Percentiles rank a stretch among this genome's conserved stretches.
These are phyloP conservation scores for Pristionchus mayeri DNA, from an alignment of 2,888 invertebrate species.

Conservation along the genomic window DNA sequence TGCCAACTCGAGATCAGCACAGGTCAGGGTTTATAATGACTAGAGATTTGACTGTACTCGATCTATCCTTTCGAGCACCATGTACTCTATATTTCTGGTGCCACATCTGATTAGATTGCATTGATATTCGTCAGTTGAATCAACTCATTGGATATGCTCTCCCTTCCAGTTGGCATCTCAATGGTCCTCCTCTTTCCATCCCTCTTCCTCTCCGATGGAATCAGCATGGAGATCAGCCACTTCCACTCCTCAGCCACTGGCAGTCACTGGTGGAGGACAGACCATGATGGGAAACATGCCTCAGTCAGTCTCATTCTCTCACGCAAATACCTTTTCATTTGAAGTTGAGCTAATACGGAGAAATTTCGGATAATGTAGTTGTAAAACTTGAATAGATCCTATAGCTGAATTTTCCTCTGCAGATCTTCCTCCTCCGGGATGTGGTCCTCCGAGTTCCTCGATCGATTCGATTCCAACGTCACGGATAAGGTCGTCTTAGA, in stretches of 20 bases:
- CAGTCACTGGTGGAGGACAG: background rate
- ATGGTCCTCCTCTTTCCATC: conserved; percentile 39
- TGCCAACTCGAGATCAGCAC: conserved; percentile 5
- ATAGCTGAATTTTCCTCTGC: background rate
- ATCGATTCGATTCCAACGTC: conserved; percentile 59
- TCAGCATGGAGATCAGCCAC: conserved; percentile 39
- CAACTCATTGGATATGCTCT: background rate
- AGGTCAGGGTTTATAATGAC: background rate
- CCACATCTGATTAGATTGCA: too few species aligned
- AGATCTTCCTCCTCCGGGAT: conserved; percentile 51
- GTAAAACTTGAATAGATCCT: background rate
- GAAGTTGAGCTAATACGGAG: background rate
- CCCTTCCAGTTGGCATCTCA: conserved; percentile 19
- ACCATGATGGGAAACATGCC: background rate
- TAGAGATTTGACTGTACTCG: background rate
- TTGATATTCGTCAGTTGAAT: too few species aligned
- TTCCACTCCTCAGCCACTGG: background rate
- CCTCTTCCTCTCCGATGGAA: conserved; percentile 43
- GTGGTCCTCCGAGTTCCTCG: conserved; percentile 71
- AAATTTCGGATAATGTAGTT: too few species aligned
- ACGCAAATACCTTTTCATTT: background rate
- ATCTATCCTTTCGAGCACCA: too few species aligned
- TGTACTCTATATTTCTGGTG: too few species aligned
- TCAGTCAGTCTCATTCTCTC: conserved; percentile 6
- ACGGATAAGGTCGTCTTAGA: conserved; percentile 28